phyloP scores from a whole-genome alignment of 2,888 invertebrate species.

The Formica aserva region DNA sequence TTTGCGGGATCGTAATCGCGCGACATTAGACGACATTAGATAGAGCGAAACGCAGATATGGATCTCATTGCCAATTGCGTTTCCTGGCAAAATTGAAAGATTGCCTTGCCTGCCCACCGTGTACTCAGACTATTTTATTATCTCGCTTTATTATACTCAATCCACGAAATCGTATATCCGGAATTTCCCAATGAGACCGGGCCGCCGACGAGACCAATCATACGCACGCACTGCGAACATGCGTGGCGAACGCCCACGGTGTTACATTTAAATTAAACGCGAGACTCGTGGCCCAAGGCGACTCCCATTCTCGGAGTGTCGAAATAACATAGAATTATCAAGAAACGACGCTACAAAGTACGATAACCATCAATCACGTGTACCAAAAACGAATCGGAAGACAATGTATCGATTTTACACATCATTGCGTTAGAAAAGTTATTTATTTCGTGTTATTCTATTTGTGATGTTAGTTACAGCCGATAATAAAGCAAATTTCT shows the following conservation, averaged over 20 bases:
- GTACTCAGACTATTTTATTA: conserved; percentile 33
- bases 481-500: neutral
- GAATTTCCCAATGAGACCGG: conserved; percentile 55
- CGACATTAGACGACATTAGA: conserved; percentile 25
- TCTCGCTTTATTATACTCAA: conserved; percentile 58
- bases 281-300: conserved; percentile 33
- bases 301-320: conserved; percentile 39
- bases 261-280: conserved; percentile 56
- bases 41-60: conserved; percentile 10
- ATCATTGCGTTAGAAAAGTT: neutral
- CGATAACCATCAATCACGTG: conserved; percentile 41
- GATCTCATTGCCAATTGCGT: conserved; percentile 41
- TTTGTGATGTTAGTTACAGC: neutral
- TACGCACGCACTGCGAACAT: conserved; percentile 53
- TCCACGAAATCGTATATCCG: conserved; percentile 56
- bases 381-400: neutral
- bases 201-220: conserved; percentile 35
- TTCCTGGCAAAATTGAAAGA: conserved; percentile 62
- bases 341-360: conserved; percentile 34
- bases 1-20: conserved; percentile 23
- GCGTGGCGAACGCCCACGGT: conserved; percentile 51
- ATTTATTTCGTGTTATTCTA: neutral
- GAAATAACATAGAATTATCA: conserved; percentile 46
- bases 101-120: conserved; percentile 56
- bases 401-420: conserved; percentile 8